Percentiles rank a stretch among this genome's conserved stretches.
Conservation (phyloP, 2,888 invertebrate genomes). For the Rhagonycha fulva region DNA sequence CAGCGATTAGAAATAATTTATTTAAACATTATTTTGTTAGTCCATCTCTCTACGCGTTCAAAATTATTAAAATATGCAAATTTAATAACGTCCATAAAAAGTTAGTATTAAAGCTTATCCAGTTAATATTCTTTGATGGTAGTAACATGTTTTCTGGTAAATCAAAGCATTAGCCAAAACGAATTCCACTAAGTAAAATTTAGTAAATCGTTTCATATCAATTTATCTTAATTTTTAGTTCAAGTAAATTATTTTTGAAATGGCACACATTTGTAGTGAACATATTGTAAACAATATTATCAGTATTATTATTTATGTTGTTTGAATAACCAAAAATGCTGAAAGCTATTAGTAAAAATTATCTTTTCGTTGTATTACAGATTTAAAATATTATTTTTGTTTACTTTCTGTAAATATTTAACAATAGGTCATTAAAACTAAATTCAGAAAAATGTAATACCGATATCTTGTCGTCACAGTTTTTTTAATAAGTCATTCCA, state of each 20-base stretch:
- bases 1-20: neutral
- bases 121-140: neutral
- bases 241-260: neutral
- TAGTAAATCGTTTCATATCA: neutral
- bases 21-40: neutral
- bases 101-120: neutral
- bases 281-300: neutral
- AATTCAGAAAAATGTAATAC: too few species aligned
- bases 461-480: too few species aligned
- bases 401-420: too few species aligned
- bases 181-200: neutral
- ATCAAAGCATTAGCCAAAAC: neutral
- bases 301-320: neutral
- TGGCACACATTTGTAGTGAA: neutral
- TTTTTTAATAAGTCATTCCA: too few species aligned
- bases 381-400: too few species aligned
- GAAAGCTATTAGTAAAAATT: neutral
- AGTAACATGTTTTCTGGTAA: neutral
- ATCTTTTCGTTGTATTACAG: neutral
- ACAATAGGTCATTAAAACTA: too few species aligned
- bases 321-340: neutral
- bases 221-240: neutral
- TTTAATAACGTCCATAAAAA: neutral
- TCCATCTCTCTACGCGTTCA: neutral
- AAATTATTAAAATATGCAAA: neutral